A percentile compares a stretch with the other conserved stretches of the same genome.
Conservation (phyloP, 2,113 vertebrate genomes). For the Elanoides forficatus region DNA sequence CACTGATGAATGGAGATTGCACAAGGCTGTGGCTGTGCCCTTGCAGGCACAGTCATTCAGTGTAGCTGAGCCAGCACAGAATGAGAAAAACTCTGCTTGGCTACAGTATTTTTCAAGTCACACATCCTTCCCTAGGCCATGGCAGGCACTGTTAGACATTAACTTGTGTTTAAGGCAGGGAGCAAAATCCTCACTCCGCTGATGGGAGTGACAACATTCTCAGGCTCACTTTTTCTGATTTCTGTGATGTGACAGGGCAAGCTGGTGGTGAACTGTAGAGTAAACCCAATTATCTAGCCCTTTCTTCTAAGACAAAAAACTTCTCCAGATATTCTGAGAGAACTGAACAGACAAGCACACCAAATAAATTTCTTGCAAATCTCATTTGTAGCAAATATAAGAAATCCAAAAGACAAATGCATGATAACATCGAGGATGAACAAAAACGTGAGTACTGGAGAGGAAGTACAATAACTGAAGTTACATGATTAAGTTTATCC, state of each 20-base stretch:
- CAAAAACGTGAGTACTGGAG: background rate
- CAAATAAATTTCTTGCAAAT: background rate
- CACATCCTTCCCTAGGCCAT: background rate
- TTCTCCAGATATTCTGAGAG: background rate
- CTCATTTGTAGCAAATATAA: background rate
- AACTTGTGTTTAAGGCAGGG: background rate
- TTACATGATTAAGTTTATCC: background rate
- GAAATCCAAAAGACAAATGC: background rate
- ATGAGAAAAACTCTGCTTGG: background rate
- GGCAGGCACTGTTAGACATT: background rate
- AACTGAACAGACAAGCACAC: background rate
- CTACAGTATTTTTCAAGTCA: background rate
- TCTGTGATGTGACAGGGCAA: background rate
- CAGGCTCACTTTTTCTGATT: background rate
- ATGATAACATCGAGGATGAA: background rate
- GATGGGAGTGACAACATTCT: background rate
- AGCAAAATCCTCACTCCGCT: background rate
- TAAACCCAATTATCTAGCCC: background rate
- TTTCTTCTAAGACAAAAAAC: background rate
- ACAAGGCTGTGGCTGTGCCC: slow-evolving; percentile 6
- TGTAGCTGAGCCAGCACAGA: slow-evolving; percentile 33
- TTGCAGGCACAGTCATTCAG: slow-evolving; percentile 30
- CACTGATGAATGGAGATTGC: slow-evolving; percentile 46
- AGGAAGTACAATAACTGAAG: background rate
- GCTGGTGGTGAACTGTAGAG: background rate